Base-by-base conservation (phyloP, 2,113 vertebrate species). In the Corydoras maculifer region DNA sequence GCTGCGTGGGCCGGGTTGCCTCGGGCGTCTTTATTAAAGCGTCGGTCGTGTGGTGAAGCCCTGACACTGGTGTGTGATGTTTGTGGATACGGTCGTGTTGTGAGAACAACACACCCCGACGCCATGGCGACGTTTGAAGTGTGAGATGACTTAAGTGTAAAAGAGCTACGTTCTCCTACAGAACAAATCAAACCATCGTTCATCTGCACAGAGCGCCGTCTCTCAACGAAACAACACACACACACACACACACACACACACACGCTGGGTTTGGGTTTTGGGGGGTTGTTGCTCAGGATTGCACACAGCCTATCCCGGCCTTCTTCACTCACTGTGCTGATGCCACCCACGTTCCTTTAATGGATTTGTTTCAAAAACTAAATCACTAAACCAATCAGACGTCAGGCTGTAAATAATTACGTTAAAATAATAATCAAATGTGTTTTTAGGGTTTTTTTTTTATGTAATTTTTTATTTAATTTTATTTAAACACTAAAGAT, bases 41-140 rank as follows among this genome's bases (percentile, higher is more conserved):
- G 61, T 15, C 80, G 75, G 61, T 81, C 75, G 72, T 62, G 50
- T 57, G 43, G 73, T 64, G 60, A 78, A 78, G 73, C 67, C 73
- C 65, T 74, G 70, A 69, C 82, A 74, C 63, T 74, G 14, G 35
- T 25, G 84, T 86, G 88, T 25, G 74, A 90, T 84, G 82, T 86
- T 85, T 85, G 75, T 48, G 78, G 86, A 78, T 76, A 84, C 79
- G 1, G 30, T 51, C 62, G 11, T 91, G 88, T 90, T 90, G 58
- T 87, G 86, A 79, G 18, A 77, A 86, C 76, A 90, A 87, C 80
- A 85, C 31, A 75, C 54, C 55, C 75, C 5, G 85, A 68, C 53
- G 76, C 87, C 69, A 82, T 86, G 84, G 85, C 75, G 84, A 90
- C 86, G 62, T 58, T 73, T 54, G 32, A 66, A 77, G 80, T 83